These are phyloP conservation scores for Nymphalis io DNA, from an alignment of 1,140 invertebrate genomes.

Conservation along the genomic window DNA sequence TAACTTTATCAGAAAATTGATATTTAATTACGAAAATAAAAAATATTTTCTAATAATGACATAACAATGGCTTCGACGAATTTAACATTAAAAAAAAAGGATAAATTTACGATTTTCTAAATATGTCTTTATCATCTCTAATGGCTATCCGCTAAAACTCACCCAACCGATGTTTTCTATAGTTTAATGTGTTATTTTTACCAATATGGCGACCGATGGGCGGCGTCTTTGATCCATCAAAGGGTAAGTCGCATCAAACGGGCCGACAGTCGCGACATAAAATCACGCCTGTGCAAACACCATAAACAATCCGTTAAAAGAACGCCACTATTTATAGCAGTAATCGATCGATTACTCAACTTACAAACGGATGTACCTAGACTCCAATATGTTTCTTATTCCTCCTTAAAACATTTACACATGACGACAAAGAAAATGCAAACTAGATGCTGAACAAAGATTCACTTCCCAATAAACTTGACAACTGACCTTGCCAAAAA, in stretches of 20 bases:
- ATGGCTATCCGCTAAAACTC: conserved; percentile 28
- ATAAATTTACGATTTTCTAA: conserved; percentile 1
- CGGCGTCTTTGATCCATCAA: conserved; percentile 72
- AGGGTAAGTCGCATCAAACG: conserved; percentile 59
- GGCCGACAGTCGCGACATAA: conserved; percentile 63
- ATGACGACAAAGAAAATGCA: too few species aligned
- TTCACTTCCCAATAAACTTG: too few species aligned
- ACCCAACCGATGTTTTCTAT: conserved; percentile 53
- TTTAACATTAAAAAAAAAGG: background rate
- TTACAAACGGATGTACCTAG: conserved; percentile 2
- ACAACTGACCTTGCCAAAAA: too few species aligned
- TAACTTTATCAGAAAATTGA: background rate
- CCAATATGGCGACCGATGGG: conserved; percentile 66
- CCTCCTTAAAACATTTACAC: too few species aligned
- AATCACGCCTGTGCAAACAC: conserved; percentile 64
- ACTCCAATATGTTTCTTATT: background rate
- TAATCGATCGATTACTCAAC: conserved; percentile 52
- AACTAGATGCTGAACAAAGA: too few species aligned
- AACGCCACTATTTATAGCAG: conserved; percentile 46
- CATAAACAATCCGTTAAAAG: conserved; percentile 52
- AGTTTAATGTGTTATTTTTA: conserved; percentile 75
- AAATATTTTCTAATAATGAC: background rate
- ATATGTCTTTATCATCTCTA: background rate
- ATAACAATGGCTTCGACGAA: background rate
- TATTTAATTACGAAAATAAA: background rate